Base-by-base conservation (phyloP, 2,113 vertebrate genomes). In the Neopipo cinnamomea region DNA sequence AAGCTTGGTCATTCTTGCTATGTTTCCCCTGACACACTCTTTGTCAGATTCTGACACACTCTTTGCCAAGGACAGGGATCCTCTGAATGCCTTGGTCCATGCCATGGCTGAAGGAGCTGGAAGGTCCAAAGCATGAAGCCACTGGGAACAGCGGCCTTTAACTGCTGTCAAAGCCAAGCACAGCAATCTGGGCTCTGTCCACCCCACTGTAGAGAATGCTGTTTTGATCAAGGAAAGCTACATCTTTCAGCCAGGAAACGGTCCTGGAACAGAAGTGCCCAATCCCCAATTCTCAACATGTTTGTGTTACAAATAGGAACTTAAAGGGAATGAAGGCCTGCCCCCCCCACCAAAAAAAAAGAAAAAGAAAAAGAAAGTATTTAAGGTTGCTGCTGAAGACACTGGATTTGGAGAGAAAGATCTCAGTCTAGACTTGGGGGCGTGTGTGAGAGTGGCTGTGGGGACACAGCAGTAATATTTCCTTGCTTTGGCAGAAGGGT, bases 231-330 rank as follows among this genome's bases (percentile, higher is more conserved):
- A 16, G 5, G 56, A 75, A 72, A 12, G 28, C 10, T 27, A 1
- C 3, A 6, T 53, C 31, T 88, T 71, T 42, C 31, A 55, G 19
- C 14, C 11, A 25, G 50, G 27, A 52, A 80, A 39, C 35, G 33
- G 49, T 39, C 30, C 33, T 76, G 16, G 20, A 19, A 9, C 16
- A 31, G 24, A 59, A 75, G 11, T 14, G 11, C 30, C 39, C 12
- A 22, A 1, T 55, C 5, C 8, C 14, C 11, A 23, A 47, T 73
- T 19, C 47, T 9, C 21, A 58, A 4, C 0, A 4, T 23, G 23
- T 55, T 67, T 63, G 11, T 81, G 27, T 90, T 80, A 63, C 22
- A 75, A 79, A 17, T 13, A 49, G n/a, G 18, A 81, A 67, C 14
- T 62, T 58, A 3, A 41, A 49, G 22, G 31, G 17, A 61, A 35